Conservation (phyloP, 2,113 vertebrate species). For the Pyxicephalus adspersus region DNA sequence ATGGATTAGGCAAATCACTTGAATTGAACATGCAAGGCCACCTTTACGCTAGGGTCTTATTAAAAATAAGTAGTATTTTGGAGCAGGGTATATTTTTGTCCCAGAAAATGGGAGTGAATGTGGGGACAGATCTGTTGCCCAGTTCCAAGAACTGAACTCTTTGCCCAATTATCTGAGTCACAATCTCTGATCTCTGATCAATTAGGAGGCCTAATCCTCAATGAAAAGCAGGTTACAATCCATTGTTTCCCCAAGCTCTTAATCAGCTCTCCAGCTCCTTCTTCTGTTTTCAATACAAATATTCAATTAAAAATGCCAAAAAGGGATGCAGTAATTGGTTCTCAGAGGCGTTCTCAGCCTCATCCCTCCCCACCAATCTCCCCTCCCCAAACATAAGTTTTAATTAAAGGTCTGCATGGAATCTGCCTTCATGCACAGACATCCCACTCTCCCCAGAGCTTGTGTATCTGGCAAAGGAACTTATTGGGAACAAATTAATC, state of each 20-base stretch:
- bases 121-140: slow-evolving; percentile 20
- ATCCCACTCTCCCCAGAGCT: slow-evolving; percentile 28
- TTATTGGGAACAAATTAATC: slow-evolving; percentile 2
- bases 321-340: slow-evolving; percentile 66
- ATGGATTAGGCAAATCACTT: too few species aligned
- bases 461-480: slow-evolving; percentile 20
- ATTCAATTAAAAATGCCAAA: slow-evolving; percentile 72
- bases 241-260: slow-evolving; percentile 60
- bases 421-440: slow-evolving; percentile 28
- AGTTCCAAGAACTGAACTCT: slow-evolving; percentile 35
- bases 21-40: too few species aligned
- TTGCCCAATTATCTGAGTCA: slow-evolving; percentile 65
- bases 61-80: too few species aligned
- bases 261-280: slow-evolving; percentile 58
- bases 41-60: too few species aligned
- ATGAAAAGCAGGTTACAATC: slow-evolving; percentile 70
- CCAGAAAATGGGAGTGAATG: slow-evolving; percentile 9
- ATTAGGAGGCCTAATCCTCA: slow-evolving; percentile 66
- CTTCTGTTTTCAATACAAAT: slow-evolving; percentile 70
- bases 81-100: not conserved
- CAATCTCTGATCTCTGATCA: slow-evolving; percentile 63
- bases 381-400: slow-evolving; percentile 20
- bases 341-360: slow-evolving; percentile 49
- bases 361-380: not conserved
- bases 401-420: slow-evolving; percentile 44